These are phyloP conservation scores for Opisthocomus hoazin DNA, from an alignment of 2,113 vertebrate species.

Conservation along the genomic window DNA sequence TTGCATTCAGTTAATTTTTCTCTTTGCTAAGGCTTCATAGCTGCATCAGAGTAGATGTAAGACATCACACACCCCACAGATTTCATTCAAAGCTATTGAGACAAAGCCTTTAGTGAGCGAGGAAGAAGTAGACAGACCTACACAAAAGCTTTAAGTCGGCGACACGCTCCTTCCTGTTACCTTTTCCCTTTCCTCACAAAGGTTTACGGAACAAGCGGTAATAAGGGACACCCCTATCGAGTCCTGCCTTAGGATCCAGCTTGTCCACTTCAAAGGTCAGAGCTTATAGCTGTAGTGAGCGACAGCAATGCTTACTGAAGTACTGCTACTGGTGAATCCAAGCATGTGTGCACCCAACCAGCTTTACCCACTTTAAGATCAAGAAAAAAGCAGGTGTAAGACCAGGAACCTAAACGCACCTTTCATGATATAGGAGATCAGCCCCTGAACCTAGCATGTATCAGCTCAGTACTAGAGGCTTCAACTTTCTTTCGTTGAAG, in stretches of 20 bases:
- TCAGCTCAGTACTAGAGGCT: neutral
- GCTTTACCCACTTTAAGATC: neutral
- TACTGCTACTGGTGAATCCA: neutral
- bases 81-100: neutral
- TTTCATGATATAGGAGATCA: neutral
- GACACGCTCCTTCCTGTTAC: neutral
- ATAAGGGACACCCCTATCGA: rapidly evolving
- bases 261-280: neutral
- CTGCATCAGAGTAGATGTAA: neutral
- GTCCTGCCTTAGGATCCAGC: neutral
- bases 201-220: neutral
- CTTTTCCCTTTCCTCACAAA: neutral
- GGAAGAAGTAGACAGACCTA: neutral
- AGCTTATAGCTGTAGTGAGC: neutral
- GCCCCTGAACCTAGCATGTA: rapidly evolving
- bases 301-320: neutral
- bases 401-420: neutral
- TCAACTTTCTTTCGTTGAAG: neutral
- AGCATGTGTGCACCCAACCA: neutral
- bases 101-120: neutral
- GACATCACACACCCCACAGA: neutral
- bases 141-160: neutral
- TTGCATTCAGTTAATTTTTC: neutral
- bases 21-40: neutral
- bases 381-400: neutral